Conservation (phyloP, 2,888 invertebrate species). For the Shargacucullia verbasci region DNA sequence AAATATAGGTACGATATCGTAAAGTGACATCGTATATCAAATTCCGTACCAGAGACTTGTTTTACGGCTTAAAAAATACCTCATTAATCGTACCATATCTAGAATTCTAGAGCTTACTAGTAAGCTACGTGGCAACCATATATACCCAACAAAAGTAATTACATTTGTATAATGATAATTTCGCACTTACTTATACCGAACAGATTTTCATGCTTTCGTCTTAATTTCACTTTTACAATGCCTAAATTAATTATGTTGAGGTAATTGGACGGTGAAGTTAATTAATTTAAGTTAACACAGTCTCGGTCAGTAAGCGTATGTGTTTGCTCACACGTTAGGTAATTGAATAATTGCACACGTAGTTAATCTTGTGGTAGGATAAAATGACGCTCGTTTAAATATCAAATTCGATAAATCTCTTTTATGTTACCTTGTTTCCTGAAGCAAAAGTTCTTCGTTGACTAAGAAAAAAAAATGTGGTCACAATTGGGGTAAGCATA, state of each 20-base stretch:
- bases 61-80: neutral
- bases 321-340: conserved; percentile 68
- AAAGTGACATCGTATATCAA: neutral
- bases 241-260: conserved; percentile 46
- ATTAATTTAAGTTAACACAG: conserved; percentile 56
- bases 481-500: no score
- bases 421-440: no score
- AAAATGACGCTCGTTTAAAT: conserved; percentile 37
- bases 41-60: neutral
- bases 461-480: no score
- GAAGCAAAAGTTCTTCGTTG: no score
- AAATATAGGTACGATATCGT: conserved; percentile 1
- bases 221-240: conserved; percentile 66
- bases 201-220: conserved; percentile 60
- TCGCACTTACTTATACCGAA: conserved; percentile 34
- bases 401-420: no score
- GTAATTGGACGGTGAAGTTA: conserved; percentile 50
- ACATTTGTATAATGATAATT: conserved; percentile 42
- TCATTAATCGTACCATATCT: conserved; percentile 6
- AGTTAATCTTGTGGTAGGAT: conserved; percentile 32
- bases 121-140: conserved; percentile 19
- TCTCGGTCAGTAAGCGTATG: conserved; percentile 66
- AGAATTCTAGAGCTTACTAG: conserved; percentile 17
- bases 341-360: conserved; percentile 63
- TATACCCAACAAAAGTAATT: conserved; percentile 21